These are phyloP conservation scores for Colletes latitarsis DNA, from an alignment of 1,140 invertebrate genomes.

Conservation along the genomic window DNA sequence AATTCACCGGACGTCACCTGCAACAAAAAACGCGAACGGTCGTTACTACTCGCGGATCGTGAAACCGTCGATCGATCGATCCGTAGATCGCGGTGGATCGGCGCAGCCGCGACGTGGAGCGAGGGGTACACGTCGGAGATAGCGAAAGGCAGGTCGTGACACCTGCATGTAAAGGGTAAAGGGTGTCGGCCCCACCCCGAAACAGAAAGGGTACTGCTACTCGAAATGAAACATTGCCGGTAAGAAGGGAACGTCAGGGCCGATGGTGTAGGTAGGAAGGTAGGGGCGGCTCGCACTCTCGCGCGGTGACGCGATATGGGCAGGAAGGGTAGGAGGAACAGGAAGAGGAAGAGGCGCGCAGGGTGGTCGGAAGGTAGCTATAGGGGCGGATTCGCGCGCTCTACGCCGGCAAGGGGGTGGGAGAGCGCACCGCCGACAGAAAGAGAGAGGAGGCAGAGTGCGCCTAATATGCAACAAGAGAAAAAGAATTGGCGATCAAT, in stretches of 20 bases:
- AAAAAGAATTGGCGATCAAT: slow-evolving; percentile 82
- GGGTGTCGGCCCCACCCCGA: slow-evolving; percentile 65
- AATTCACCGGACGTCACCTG: slow-evolving; percentile 54
- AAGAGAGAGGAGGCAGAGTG: slow-evolving; percentile 72
- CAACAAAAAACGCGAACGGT: slow-evolving; percentile 44
- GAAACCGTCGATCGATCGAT: neutral
- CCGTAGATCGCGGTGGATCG: neutral
- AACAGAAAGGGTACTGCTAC: slow-evolving; percentile 70
- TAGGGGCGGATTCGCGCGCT: slow-evolving; percentile 76
- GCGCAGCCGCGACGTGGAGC: no score
- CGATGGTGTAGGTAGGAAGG: slow-evolving; percentile 63
- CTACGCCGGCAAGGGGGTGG: slow-evolving; percentile 57
- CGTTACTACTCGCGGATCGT: neutral
- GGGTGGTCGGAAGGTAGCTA: slow-evolving; percentile 58
- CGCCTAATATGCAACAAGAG: slow-evolving; percentile 82
- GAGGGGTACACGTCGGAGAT: neutral
- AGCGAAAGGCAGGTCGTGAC: neutral
- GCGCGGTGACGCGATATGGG: slow-evolving; percentile 65
- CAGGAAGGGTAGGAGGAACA: slow-evolving; percentile 45
- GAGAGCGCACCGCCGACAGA: slow-evolving; percentile 53
- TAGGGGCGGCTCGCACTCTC: slow-evolving; percentile 59
- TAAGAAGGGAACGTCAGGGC: slow-evolving; percentile 73
- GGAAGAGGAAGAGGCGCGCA: slow-evolving; percentile 43
- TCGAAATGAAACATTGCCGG: slow-evolving; percentile 77
- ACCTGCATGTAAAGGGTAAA: slow-evolving; percentile 45